Base-by-base conservation (phyloP, 92 coral and sea anemone genomes). In the Phenganax stokvisi region DNA sequence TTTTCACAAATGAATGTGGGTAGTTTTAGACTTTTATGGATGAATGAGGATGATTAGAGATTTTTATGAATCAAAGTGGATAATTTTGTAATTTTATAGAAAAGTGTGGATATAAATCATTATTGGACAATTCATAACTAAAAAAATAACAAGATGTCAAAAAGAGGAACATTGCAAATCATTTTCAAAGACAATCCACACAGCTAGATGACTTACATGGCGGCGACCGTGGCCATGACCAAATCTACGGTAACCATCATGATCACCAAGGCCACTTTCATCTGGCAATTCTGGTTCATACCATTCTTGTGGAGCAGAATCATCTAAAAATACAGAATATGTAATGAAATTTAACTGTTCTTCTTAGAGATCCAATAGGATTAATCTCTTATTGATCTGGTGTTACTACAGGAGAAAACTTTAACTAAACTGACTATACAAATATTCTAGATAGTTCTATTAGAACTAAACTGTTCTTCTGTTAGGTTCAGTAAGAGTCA, bases 201-300 rank as follows among this genome's bases (percentile, higher is more conserved):
- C 16, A 3, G 17, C 27, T 13, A 15, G 67, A 61, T 61, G 0
- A 51, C 60, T 75, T 75, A 75, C 80, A 57, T 54, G 80, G 17
- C 16, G 62, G n/a, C 60, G 13, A 37, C 47, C 47, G 3, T 37
- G 2, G 47, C 47, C 47, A 37, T 37, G 47, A 37, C 47, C 47
- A 37, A 1, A 37, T 37, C 47, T 37, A 37, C 47, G 3, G 47
- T 37, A 5, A 37, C 47, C 0, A 2, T 37, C 5, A 5, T 0
- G 47, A 51, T 27, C 17, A 51, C 76, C 58, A 66, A 10, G 16
- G 0, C 82, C 82, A 62, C 73, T 28, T 51, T 78, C 82, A 64
- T 78, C 72, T 6, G 82, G 82, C 73, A 78, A 51, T 0, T 10
- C 51, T 15, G 82, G 82, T 12, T 78, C 72, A n/a, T 29, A 3